Evolutionary conservation across 2,113 vertebrate species (phyloP).

Genomic region (Peromyscus leucopus): DNA sequence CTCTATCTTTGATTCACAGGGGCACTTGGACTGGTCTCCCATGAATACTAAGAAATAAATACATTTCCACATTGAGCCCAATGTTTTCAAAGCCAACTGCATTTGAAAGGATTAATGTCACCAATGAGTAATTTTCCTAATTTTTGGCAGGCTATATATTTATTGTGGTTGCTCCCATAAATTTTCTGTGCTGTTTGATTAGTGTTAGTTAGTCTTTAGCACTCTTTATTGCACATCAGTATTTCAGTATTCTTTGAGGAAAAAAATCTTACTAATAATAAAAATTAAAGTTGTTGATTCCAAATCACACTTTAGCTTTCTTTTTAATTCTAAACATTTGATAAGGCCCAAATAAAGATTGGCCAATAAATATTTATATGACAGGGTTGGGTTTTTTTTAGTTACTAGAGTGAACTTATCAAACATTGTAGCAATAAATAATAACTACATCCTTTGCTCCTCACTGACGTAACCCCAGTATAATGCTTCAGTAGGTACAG

Average conservation of each 20-base stretch:
- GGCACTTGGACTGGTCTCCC: background rate
- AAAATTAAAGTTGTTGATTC: background rate
- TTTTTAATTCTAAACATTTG: constrained; percentile 5
- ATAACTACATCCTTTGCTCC: background rate
- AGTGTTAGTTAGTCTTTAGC: background rate
- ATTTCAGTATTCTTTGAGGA: background rate
- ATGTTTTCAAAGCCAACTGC: background rate
- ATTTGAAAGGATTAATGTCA: background rate
- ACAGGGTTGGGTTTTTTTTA: background rate
- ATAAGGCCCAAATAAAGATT: background rate
- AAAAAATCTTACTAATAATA: background rate
- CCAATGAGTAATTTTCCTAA: background rate
- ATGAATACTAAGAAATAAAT: background rate
- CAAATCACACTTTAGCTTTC: background rate
- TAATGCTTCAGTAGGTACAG: background rate
- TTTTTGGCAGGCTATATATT: constrained; percentile 1
- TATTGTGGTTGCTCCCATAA: background rate
- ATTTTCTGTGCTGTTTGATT: background rate
- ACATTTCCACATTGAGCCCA: background rate
- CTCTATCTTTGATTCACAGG: background rate
- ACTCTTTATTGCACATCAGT: background rate
- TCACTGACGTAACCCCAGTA: background rate
- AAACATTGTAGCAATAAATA: constrained; percentile 9
- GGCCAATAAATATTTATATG: background rate
- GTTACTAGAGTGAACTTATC: background rate